Base-by-base conservation (phyloP, 2,797 vertebrate species). In the Epinephelus coioides region DNA sequence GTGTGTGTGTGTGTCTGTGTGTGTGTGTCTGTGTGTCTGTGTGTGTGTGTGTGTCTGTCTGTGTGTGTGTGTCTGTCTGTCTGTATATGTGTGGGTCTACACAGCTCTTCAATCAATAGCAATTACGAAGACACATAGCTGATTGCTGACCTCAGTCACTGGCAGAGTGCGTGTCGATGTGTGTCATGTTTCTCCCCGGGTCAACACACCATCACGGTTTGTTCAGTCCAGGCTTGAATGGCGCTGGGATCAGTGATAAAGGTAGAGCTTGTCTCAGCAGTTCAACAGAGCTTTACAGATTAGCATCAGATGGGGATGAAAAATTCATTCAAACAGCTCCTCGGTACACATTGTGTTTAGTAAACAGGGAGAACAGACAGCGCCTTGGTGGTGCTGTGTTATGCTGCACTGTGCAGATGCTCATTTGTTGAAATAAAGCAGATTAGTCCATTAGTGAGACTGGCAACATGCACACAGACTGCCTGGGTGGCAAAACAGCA, bases 101-200 rank as follows among this genome's bases (percentile, higher is more conserved):
- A 60, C 70, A 55, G 51, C 63, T 86, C 73, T 81, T 86, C 84
- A 86, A 93, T 94, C 92, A 89, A 94, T 92, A 91, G 70, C 76
- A 91, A 92, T 92, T 93, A 93, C 82, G 6, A 60, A 76, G 76
- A 69, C 69, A 57, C 76, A 69, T 70, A 25, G 57, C 61, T 88
- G 84, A 90, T 84, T 79, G 82, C 69, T 70, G 79, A 80, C 61
- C 74, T 76, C 77, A 25, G 71, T 65, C 53, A 51, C 51, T 64
- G 55, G 70, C 68, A 50, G 65, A 69, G 70, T 61, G 57, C 30
- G 54, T 75, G 81, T 76, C 40, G 47, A 76, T 83, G 57, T 61
- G 69, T 73, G 82, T 79, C 88, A 69, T 76, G 84, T 85, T 62
- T 74, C 75, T 65, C 61, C 51, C 21, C 17, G 6, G 76, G 79